Evolutionary conservation across 2,113 vertebrate genomes (phyloP).

Genomic region (Salvator merianae): DNA sequence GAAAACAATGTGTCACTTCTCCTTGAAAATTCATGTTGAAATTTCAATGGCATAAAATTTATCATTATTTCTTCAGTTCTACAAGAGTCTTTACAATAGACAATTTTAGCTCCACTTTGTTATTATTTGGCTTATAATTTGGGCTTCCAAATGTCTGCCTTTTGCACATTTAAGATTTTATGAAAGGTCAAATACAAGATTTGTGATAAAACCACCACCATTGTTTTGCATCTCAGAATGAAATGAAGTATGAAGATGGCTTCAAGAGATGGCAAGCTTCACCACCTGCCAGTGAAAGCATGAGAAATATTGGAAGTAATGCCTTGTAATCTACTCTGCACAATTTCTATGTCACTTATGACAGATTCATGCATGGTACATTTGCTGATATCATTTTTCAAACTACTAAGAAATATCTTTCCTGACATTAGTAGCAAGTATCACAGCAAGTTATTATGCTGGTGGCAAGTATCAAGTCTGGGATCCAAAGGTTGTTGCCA

Average conservation of each 20-base stretch:
- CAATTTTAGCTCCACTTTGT: neutral
- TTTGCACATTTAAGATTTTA: neutral
- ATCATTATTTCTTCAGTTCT: conserved; percentile 11
- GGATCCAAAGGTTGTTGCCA: fast-evolving
- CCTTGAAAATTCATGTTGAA: neutral
- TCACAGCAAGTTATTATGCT: neutral
- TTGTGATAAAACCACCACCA: neutral
- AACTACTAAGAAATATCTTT: neutral
- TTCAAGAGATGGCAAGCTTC: neutral
- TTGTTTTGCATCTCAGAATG: neutral
- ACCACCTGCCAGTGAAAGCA: neutral
- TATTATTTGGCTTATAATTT: neutral
- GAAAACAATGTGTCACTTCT: neutral
- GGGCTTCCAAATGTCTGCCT: neutral
- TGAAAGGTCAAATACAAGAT: conserved; percentile 3
- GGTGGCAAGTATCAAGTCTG: neutral
- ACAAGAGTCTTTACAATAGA: fast-evolving
- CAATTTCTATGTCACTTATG: neutral
- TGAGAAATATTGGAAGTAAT: fast-evolving
- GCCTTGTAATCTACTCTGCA: neutral
- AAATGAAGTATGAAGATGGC: neutral
- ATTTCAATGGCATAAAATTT: neutral
- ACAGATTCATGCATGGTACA: neutral
- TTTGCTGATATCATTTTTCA: neutral
- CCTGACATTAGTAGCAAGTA: neutral